A percentile compares a stretch with the other conserved stretches of the same genome.
Conservation (phyloP, 2,888 invertebrate species). For the Chrysotoxum bicinctum region DNA sequence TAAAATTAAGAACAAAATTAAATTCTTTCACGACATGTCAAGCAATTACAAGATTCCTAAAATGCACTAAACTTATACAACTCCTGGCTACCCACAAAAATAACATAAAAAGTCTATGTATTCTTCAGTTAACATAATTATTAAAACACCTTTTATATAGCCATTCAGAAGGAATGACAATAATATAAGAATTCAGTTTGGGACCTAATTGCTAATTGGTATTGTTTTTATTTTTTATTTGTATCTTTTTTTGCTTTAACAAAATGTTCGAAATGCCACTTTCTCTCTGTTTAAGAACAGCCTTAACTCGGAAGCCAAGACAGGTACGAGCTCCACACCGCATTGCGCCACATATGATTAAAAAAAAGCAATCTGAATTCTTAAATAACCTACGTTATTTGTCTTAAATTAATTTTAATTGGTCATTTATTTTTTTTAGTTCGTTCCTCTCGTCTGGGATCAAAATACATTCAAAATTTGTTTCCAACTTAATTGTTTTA, state of each 20-base stretch:
- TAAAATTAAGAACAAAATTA: not conserved
- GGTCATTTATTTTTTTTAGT: constrained; percentile 39
- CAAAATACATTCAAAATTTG: constrained; percentile 50
- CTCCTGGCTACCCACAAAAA: not conserved
- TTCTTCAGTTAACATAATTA: constrained; percentile 41
- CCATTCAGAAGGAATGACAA: constrained; percentile 36
- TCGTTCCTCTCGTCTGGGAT: constrained; percentile 27
- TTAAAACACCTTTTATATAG: constrained; percentile 45
- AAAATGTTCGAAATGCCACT: constrained; percentile 52
- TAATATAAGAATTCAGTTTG: constrained; percentile 44
- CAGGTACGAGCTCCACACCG: constrained; percentile 7
- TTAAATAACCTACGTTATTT: constrained; percentile 62
- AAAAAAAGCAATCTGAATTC: constrained; percentile 29
- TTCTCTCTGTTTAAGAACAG: constrained; percentile 15
- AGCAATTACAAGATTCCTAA: not conserved
- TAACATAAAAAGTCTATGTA: not conserved
- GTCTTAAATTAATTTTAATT: constrained; percentile 70
- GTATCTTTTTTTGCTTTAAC: not conserved
- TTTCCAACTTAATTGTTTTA: constrained; percentile 65
- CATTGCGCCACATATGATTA: not conserved
- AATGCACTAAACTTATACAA: not conserved
- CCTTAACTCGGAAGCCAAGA: not conserved
- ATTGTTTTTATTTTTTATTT: constrained; percentile 14
- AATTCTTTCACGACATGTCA: not conserved
- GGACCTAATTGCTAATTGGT: constrained; percentile 64